Evolutionary conservation across 1,140 invertebrate genomes (phyloP), one percentile per base, ranked within the genome.

Genomic region (Sitophilus oryzae): DNA sequence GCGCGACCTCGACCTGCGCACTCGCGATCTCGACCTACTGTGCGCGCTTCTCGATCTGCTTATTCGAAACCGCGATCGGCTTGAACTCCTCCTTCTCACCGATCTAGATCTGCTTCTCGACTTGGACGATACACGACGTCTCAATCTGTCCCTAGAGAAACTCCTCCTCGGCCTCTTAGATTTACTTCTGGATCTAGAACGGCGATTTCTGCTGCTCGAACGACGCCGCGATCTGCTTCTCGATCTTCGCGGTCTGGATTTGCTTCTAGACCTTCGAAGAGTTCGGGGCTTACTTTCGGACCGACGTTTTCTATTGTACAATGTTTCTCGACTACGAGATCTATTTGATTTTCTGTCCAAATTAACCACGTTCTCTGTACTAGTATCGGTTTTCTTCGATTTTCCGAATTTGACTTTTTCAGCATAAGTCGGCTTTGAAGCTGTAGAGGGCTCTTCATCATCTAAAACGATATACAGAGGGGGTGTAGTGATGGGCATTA

Each of bases 341-440:
- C 35, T 14, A 4, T 37, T 54, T 30, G 25, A 30, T 8, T 45
- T 60, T 53, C 43, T 59, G 9, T 19, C 19, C 34, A 58, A 19
- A 35, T 54, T 48, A 10, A 43, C 52, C 1, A 47, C 36, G 43
- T 45, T 51, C 14, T 58, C 60, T 20, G 41, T 60, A 56, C 53
- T 63, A 8, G 20, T 51, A 38, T 52, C 48, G 30, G 52, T 62
- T 58, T 43, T 59, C 70, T 68, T 48, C 0, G 71, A 56, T 46
- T 74, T 73, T 54, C 80, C 82, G 40, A 76, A 72, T 63, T 82
- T 83, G 9, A 82, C 70, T 65, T 82, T 83, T 51, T 82, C 81
- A 1, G 80, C 76, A 68, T 82, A 81, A 3, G 77, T 66, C 6
- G 72, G 64, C 65, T 74, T 76, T 16, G 64, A 59, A 15, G 66